Conservation (phyloP, 2,888 invertebrate species). For the Parapristionchus giblindavisi region DNA sequence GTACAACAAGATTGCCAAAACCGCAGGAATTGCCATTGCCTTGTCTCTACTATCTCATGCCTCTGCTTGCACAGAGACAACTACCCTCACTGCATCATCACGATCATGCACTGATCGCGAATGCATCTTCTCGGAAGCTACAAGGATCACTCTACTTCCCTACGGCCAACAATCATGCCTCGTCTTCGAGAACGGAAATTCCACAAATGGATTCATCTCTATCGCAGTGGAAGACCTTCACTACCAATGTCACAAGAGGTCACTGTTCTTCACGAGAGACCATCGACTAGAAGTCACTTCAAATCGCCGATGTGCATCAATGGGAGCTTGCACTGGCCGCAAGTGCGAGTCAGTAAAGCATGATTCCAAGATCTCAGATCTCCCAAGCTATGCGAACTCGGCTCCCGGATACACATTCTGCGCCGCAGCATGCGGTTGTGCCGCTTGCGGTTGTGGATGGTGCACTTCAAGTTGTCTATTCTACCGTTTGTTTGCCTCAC, state of each 20-base stretch:
- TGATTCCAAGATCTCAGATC: slow-evolving; percentile 11
- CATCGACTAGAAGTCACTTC: background rate
- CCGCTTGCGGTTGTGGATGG: background rate
- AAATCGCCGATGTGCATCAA: background rate
- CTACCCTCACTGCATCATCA: background rate
- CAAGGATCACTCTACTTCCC: slow-evolving; percentile 19
- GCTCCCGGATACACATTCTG: slow-evolving; percentile 27
- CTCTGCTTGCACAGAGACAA: background rate
- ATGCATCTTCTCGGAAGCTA: slow-evolving; percentile 22
- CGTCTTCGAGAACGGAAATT: background rate
- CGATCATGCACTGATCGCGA: background rate
- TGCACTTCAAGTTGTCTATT: background rate
- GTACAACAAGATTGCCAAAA: background rate
- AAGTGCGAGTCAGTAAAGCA: slow-evolving; percentile 6
- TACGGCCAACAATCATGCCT: slow-evolving; percentile 23
- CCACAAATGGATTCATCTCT: slow-evolving; percentile 16
- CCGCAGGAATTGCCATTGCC: background rate
- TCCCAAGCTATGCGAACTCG: background rate
- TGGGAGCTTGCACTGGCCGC: background rate
- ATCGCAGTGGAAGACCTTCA: background rate
- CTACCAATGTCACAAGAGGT: slow-evolving; percentile 12
- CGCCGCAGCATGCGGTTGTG: background rate
- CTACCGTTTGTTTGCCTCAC: slow-evolving; percentile 7
- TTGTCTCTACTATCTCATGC: background rate
- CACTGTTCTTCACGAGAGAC: slow-evolving; percentile 23